Evolutionary conservation across 2,888 invertebrate genomes (phyloP), one percentile per base, ranked within the genome.

Genomic region (Resseliella maxima): DNA sequence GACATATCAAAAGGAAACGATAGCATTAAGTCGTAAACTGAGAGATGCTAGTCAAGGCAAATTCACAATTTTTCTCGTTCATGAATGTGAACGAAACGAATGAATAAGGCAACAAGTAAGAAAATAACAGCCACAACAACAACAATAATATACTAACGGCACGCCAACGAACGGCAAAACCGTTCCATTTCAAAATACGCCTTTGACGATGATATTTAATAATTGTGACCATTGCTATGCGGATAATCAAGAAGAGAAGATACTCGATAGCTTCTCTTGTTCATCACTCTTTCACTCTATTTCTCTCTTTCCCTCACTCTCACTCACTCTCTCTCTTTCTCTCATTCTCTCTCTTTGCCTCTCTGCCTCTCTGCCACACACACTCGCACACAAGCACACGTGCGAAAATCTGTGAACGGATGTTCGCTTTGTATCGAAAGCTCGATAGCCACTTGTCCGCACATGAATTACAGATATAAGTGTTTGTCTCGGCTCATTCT

Each of bases 161-260:
- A 50, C 50, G 21, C 50, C 50, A 50, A 50, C 21, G 21, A 50
- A 50, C 50, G 24, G 59, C 2, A 24, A 5, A 24, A 5, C 59
- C 72, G 72, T 72, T 72, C 72, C 72, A 31, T 31, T 72, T 72
- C 72, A 59, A 59, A 12, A n/a, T n/a, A 59, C 15, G 59, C 31
- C 27, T 72, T 72, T 72, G 72, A 31, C n/a, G 27, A 12, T 27
- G 59, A 59, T 27, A 27, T 59, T 24, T 59, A 50, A 59, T 59
- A 59, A 59, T 59, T 59, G 24, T 59, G 59, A 59, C 24, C 27
- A 27, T 59, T 24, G 5, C 59, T 27, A 50, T 50, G 41, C 8
- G 3, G 59, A 59, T 59, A n/a, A 59, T 21, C 50, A 50, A 59
- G 59, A 59, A 59, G 24, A 6, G n/a, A 59, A 59, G 59, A 59